Percentiles rank a stretch among this genome's conserved stretches.
These are phyloP conservation scores for Rousettus madagascariensis DNA, from an alignment of 2,797 vertebrate genomes.

Conservation along the genomic window DNA sequence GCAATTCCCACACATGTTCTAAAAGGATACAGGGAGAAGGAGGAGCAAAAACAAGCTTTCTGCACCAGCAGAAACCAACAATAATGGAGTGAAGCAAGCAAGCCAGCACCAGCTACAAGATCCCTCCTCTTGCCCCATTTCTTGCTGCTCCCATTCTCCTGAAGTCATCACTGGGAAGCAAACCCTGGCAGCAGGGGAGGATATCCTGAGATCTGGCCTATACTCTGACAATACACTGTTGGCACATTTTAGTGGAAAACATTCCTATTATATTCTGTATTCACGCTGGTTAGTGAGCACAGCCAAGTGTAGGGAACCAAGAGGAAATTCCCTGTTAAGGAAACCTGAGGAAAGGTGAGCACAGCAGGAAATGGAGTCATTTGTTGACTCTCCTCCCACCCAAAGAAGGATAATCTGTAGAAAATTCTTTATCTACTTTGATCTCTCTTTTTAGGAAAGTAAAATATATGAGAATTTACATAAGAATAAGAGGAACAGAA, in stretches of 20 bases:
- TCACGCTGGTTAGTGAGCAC: neutral
- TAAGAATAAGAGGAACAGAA: neutral
- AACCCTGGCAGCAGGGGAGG: neutral
- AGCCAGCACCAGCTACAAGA: neutral
- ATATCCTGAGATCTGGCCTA: neutral
- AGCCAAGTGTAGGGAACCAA: neutral
- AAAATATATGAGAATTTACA: neutral
- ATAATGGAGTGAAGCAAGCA: neutral
- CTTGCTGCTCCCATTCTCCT: neutral
- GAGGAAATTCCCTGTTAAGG: constrained; percentile 45
- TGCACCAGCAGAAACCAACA: neutral
- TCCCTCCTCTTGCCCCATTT: neutral
- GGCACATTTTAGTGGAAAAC: neutral
- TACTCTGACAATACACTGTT: neutral
- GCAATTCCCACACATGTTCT: neutral
- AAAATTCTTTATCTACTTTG: neutral
- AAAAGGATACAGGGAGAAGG: neutral
- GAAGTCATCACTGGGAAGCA: constrained; percentile 3
- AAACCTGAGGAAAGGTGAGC: neutral
- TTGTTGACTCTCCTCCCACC: neutral
- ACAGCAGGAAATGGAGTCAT: neutral
- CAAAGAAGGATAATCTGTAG: neutral
- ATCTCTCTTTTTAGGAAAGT: neutral
- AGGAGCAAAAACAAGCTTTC: neutral
- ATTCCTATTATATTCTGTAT: neutral